These are phyloP conservation scores for Eunapius fragilis DNA, from an alignment of 37 sponge, comb jelly and placozoan genomes.

Conservation along the genomic window DNA sequence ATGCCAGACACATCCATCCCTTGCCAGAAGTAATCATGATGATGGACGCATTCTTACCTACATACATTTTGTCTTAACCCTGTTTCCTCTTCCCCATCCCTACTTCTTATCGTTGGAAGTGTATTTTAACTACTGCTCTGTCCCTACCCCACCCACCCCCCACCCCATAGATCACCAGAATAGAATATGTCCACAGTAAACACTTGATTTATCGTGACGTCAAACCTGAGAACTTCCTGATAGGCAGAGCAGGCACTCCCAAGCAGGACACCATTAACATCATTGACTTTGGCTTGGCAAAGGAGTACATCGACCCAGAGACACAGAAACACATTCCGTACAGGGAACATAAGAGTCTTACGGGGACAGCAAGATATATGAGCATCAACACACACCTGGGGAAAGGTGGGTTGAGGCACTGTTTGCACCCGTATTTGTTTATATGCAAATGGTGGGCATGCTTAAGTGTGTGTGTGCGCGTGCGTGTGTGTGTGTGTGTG, in stretches of 20 bases:
- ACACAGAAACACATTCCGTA: conserved; percentile 97
- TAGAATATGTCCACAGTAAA: conserved; percentile 97
- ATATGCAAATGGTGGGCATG: conserved; percentile 58
- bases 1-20: too few species aligned
- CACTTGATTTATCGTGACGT: conserved; percentile 97
- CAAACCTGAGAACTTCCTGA: conserved; percentile 99
- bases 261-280: conserved; percentile 90
- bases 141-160: neutral
- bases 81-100: too few species aligned
- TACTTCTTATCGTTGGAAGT: too few species aligned
- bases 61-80: too few species aligned
- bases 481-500: conserved; percentile 25
- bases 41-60: too few species aligned
- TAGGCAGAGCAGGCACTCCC: conserved; percentile 81
- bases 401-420: conserved; percentile 69
- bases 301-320: conserved; percentile 98
- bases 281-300: conserved; percentile 99
- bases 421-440: conserved; percentile 39
- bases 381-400: conserved; percentile 99
- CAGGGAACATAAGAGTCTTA: conserved; percentile 98
- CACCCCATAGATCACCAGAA: conserved; percentile 72
- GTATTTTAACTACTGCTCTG: too few species aligned
- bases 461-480: conserved; percentile 1
- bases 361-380: conserved; percentile 99
- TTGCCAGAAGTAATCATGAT: too few species aligned